Conservation (phyloP, 1,140 invertebrate genomes). For the Tetramorium alpestre region DNA sequence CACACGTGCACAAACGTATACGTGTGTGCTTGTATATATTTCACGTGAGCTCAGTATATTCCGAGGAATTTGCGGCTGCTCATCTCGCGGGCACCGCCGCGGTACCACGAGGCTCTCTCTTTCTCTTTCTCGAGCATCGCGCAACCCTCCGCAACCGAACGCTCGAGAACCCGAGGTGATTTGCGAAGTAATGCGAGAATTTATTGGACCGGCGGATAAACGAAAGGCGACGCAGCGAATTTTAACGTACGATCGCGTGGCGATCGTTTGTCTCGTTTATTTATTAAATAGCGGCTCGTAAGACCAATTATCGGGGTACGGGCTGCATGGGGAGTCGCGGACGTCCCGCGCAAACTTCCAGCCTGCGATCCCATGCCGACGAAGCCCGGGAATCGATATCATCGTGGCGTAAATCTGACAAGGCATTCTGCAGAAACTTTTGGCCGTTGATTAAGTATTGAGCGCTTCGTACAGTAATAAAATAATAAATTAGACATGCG, state of each 20-base stretch:
- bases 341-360: neutral
- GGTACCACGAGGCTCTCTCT: slow-evolving; percentile 49
- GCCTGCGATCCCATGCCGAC: neutral
- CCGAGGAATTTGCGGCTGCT: slow-evolving; percentile 62
- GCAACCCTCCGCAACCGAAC: slow-evolving; percentile 22
- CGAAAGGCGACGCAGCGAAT: slow-evolving; percentile 43
- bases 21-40: slow-evolving; percentile 47
- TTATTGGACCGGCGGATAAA: slow-evolving; percentile 47
- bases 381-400: neutral
- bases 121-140: neutral
- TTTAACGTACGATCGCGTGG: slow-evolving; percentile 14
- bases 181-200: slow-evolving; percentile 41
- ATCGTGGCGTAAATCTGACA: slow-evolving; percentile 3
- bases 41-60: slow-evolving; percentile 54
- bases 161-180: slow-evolving; percentile 19
- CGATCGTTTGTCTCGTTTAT: slow-evolving; percentile 49
- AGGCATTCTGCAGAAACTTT: neutral
- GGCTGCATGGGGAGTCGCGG: neutral
- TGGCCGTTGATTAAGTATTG: neutral
- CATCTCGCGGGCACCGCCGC: slow-evolving; percentile 63
- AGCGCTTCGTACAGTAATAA: neutral
- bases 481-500: neutral
- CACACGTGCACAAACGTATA: neutral
- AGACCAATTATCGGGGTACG: slow-evolving; percentile 36
- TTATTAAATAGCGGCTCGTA: slow-evolving; percentile 45